Evolutionary conservation across 2,797 vertebrate species (phyloP), one percentile per base, ranked within the genome.

Genomic region (Eupleurogrammus muticus): DNA sequence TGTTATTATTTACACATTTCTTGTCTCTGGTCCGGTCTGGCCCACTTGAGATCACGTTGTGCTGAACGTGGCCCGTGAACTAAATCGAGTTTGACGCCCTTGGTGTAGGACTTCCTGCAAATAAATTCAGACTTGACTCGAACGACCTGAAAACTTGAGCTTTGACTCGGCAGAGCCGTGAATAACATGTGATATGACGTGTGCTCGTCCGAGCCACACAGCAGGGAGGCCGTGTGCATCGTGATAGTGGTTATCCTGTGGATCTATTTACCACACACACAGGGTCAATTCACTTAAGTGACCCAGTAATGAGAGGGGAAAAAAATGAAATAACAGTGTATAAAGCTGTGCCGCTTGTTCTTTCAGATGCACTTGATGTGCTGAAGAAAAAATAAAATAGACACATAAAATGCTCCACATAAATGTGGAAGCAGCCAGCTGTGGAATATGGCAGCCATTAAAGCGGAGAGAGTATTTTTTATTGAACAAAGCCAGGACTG

Each of bases 361-460:
- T 70, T 80, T 75, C 66, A 65, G 65, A 82, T 70, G 68, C 75
- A 82, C 64, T 79, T 80, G 67, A 85, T 79, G 75, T 80, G 71
- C 35, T 75, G 59, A 87, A 87, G 79, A 85, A 87, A 86, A 84
- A 83, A 76, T n/a, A 28, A 28, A 28, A 28, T 28, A 65, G 59
- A 78, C 66, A 72, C 68, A 82, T 82, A 79, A 89, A 83, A 83
- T 23, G 67, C 58, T 72, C 76, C 77, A 73, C 74, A 79, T 85
- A 83, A 83, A 90, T 84, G 77, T 68, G 51, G 69, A 77, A 50
- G 77, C 80, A 91, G 81, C 72, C 75, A 75, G 66, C 73, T 83
- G 85, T 81, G 81, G 83, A 87, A 84, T 77, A 84, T 82, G 51
- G 73, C 75, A 67, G 62, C 80, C 55, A 54, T 82, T 87, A 82